phyloP scores from a whole-genome alignment of 2,888 invertebrate species.

The Cosmopolites sordidus region DNA sequence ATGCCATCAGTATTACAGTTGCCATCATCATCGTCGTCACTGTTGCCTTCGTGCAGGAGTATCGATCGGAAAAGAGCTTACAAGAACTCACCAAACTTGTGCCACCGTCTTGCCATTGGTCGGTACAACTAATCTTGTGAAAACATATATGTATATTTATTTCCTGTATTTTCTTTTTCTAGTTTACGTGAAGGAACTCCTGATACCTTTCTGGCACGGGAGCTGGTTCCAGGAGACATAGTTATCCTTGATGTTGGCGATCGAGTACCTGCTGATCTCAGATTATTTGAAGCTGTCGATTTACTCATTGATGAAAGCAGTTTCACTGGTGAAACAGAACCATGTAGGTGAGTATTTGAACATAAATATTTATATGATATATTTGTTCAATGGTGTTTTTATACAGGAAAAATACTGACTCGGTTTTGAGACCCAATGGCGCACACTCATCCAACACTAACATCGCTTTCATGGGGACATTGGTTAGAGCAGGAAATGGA shows the following conservation, averaged over 20 bases:
- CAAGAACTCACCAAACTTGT: slow-evolving; percentile 96
- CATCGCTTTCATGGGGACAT: slow-evolving; percentile 97
- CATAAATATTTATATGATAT: neutral
- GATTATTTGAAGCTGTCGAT: slow-evolving; percentile 90
- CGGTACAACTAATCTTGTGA: slow-evolving; percentile 39
- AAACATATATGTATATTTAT: neutral
- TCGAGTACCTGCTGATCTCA: slow-evolving; percentile 92
- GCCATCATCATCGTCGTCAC: slow-evolving; percentile 95
- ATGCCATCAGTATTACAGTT: slow-evolving; percentile 98
- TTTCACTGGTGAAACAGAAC: slow-evolving; percentile 98
- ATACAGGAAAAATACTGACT: slow-evolving; percentile 60
- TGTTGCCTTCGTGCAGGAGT: slow-evolving; percentile 98
- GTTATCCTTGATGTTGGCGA: slow-evolving; percentile 92
- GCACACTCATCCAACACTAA: slow-evolving; percentile 71
- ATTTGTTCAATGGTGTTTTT: neutral
- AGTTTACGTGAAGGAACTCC: slow-evolving; percentile 83
- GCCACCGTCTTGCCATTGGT: slow-evolving; percentile 94
- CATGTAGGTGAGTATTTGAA: slow-evolving; percentile 53
- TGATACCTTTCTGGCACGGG: slow-evolving; percentile 88
- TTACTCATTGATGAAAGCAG: slow-evolving; percentile 96
- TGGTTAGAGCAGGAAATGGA: slow-evolving; percentile 92
- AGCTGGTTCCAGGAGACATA: slow-evolving; percentile 96
- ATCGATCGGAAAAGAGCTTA: slow-evolving; percentile 95
- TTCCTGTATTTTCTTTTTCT: slow-evolving; percentile 34
- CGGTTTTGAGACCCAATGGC: slow-evolving; percentile 52